phyloP scores from a whole-genome alignment of 1,140 invertebrate genomes.

The Heterodera carotae region DNA sequence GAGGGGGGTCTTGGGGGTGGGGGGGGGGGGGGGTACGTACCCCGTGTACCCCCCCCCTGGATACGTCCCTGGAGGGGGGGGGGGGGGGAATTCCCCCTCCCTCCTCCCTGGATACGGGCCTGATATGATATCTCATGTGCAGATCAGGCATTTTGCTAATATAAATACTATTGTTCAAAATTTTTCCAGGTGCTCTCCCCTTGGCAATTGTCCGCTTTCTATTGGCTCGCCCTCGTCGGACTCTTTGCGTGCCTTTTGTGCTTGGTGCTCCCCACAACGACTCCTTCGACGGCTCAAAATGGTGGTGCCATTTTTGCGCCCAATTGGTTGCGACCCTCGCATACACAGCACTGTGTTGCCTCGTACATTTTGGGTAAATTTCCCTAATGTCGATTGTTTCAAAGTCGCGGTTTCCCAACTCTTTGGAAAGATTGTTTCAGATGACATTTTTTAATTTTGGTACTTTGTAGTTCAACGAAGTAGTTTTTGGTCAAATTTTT shows the following conservation, averaged over 20 bases:
- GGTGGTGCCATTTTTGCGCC: not conserved
- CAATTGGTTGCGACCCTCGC: constrained; percentile 16
- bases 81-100: no score
- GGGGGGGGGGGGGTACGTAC: no score
- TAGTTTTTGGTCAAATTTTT: not conserved
- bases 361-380: constrained; percentile 12
- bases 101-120: no score
- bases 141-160: not conserved
- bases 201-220: constrained; percentile 1
- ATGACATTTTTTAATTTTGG: no score
- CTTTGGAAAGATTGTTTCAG: no score
- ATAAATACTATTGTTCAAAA: not conserved
- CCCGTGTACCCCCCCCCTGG: no score
- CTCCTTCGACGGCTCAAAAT: not conserved
- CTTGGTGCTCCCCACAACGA: constrained; percentile 1
- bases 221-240: constrained; percentile 12
- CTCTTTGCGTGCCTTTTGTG: constrained; percentile 13
- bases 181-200: not conserved
- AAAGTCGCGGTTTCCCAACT: no score
- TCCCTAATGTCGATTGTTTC: not conserved
- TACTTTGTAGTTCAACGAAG: no score
- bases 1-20: no score
- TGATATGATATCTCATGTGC: no score
- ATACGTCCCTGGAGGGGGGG: no score
- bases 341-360: constrained; percentile 19